Evolutionary conservation across 1,140 invertebrate species (phyloP), one percentile per base, ranked within the genome.

Genomic region (Dendroctonus valens): DNA sequence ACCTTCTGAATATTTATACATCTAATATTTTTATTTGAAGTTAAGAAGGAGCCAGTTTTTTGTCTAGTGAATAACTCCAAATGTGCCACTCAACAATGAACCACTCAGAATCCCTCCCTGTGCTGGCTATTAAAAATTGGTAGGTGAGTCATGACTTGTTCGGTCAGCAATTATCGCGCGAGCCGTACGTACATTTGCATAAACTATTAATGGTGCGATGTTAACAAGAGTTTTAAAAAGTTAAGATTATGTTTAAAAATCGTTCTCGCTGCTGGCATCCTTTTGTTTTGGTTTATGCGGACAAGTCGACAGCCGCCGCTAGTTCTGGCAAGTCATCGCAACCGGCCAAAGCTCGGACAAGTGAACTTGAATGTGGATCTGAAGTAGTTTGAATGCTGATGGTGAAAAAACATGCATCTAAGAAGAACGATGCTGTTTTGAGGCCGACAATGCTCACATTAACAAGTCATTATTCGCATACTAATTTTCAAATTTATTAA

Each of bases 191-290:
- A 26, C 46, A 61, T 61, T 61, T 61, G 59, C 59, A 61, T 61
- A 61, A 61, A 50, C 59, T 52, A 61, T 61, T 61, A 61, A 51
- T 51, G 44, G 59, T 41, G 59, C 48, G 59, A 48, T 61, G 59
- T 61, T 61, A 61, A 61, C 59, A 61, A 61, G 59, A 49, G 26
- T 52, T 52, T 61, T 46, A 51, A 61, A 61, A 61, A 61, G 44
- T 59, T 11, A 26, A 59, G 41, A 55, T 55, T 55, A 41, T 41
- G 39, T 55, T 55, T 38, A 55, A 55, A 55, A 55, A 55, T 52
- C 50, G 50, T 26, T 52, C 50, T 52, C 50, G 50, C 50, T 52
- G 50, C 50, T 52, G 50, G 50, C 50, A 52, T 52, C 50, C 26
- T 52, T 52, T 52, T 52, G 50, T 52, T 52, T 52, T 52, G 50